Conservation (phyloP, 2,888 invertebrate species). For the Meloe dianella region DNA sequence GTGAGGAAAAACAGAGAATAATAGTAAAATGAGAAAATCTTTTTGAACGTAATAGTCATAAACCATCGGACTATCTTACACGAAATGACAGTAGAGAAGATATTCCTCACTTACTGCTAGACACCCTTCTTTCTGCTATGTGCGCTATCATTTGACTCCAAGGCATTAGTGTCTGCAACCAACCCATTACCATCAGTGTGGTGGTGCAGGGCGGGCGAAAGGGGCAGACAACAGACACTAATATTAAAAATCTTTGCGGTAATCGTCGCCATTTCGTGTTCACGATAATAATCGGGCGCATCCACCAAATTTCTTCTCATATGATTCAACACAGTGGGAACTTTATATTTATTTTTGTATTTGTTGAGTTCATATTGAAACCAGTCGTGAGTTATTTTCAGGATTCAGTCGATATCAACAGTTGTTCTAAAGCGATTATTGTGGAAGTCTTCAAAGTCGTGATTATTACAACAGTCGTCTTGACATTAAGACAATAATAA, state of each 20-base stretch:
- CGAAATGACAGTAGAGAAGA: constrained; percentile 34
- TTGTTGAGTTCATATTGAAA: neutral
- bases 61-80: constrained; percentile 50
- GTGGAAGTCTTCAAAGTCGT: too few relatives aligned
- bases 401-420: too few relatives aligned
- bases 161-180: neutral
- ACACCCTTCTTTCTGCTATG: neutral
- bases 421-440: neutral
- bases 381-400: neutral
- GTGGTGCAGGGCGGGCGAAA: too few relatives aligned
- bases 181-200: neutral
- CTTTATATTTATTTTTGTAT: neutral
- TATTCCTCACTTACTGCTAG: neutral
- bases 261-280: too few relatives aligned
- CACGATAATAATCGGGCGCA: neutral
- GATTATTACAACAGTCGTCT: too few relatives aligned
- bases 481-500: too few relatives aligned
- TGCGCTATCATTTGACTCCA: constrained; percentile 2
- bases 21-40: constrained; percentile 34
- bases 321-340: neutral
- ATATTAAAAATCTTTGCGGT: too few relatives aligned
- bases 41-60: constrained; percentile 47
- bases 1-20: neutral
- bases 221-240: too few relatives aligned
- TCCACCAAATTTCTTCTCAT: neutral